Evolutionary conservation across 2,797 vertebrate species (phyloP).

Genomic region (Chelmon rostratus): DNA sequence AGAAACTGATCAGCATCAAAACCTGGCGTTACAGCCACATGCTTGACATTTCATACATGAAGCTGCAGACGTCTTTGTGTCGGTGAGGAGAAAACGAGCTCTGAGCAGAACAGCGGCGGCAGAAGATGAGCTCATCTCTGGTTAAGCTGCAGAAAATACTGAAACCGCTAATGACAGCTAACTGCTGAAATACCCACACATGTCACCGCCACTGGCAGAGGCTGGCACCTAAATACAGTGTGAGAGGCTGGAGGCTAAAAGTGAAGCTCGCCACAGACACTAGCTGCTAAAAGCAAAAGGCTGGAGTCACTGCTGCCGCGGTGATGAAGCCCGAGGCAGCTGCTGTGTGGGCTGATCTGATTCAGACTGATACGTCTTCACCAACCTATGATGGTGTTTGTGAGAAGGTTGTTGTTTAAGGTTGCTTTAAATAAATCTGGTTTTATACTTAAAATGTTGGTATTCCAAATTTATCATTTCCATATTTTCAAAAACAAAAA

Average conservation of each 20-base stretch:
- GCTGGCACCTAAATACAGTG: conserved; percentile 40
- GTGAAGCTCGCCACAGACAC: conserved; percentile 35
- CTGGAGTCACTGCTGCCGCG: background rate
- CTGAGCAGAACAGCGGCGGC: background rate
- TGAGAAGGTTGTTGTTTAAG: conserved; percentile 1
- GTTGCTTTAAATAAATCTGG: background rate
- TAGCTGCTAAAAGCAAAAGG: conserved; percentile 30
- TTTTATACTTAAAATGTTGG: background rate
- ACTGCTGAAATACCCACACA: conserved; percentile 31
- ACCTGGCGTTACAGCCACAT: background rate
- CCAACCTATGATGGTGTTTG: background rate
- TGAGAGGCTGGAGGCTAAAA: conserved; percentile 39
- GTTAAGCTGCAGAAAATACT: conserved; percentile 41
- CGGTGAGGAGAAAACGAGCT: background rate
- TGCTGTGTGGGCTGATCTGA: conserved; percentile 14
- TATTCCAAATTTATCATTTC: background rate
- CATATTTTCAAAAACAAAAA: too few relatives aligned
- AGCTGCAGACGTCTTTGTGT: background rate
- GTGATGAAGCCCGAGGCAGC: conserved; percentile 2
- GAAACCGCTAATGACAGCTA: conserved; percentile 39
- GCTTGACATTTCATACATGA: background rate
- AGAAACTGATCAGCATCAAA: background rate
- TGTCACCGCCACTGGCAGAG: conserved; percentile 34
- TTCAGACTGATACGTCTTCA: background rate
- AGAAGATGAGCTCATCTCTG: conserved; percentile 61